phyloP scores from a whole-genome alignment of 2,113 vertebrate species.

The Paramormyrops kingsleyae region DNA sequence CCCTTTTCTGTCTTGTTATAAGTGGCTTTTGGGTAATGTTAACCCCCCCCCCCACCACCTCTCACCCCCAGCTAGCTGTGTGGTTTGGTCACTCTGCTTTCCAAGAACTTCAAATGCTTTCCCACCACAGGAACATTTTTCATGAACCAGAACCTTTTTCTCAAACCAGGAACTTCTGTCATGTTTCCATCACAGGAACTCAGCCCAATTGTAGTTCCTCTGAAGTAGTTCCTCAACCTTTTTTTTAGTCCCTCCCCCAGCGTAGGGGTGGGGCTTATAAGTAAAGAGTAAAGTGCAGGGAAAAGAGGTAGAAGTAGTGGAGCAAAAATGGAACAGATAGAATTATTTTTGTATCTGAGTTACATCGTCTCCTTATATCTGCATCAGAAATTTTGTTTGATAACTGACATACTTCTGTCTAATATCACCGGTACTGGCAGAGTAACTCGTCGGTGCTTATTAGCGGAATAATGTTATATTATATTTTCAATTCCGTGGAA shows the following conservation, averaged over 20 bases:
- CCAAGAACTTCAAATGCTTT: not conserved
- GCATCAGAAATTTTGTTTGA: not conserved
- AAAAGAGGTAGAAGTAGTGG: not conserved
- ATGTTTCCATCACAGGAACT: not conserved
- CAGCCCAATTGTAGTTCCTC: not conserved
- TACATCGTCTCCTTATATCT: not conserved
- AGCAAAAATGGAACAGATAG: not conserved
- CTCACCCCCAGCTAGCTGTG: constrained; percentile 7
- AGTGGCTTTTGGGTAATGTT: constrained; percentile 59
- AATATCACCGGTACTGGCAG: not conserved
- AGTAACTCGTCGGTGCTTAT: not conserved
- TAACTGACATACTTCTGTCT: not conserved
- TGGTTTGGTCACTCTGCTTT: constrained; percentile 6
- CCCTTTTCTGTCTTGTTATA: constrained; percentile 55
- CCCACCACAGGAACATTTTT: not conserved
- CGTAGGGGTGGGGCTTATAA: not conserved
- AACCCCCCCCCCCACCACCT: constrained; percentile 56
- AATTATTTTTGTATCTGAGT: not conserved
- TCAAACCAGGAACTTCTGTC: not conserved
- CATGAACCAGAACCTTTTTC: not conserved
- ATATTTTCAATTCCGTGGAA: not conserved
- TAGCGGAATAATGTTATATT: not conserved
- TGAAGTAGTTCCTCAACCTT: not conserved
- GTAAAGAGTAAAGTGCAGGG: not conserved
- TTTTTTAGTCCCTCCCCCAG: not conserved